Evolutionary conservation across 2,797 vertebrate genomes (phyloP).

Genomic region (Geotrypetes seraphini): DNA sequence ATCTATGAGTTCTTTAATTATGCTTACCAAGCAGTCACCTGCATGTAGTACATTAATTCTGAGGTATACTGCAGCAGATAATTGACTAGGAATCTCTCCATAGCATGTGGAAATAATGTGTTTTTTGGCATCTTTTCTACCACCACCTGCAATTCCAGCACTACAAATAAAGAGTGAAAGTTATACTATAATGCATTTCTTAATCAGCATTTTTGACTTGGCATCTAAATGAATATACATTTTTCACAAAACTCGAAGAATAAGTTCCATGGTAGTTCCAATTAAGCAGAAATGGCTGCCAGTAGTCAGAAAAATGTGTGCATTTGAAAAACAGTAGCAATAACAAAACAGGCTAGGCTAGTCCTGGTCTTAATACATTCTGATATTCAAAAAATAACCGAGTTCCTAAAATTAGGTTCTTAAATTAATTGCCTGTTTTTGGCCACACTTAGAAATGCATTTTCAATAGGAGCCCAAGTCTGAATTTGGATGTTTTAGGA

Average conservation of each 20-base stretch:
- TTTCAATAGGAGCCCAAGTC: too few species aligned
- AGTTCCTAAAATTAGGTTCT: too few species aligned
- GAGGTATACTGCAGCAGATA: slow-evolving; percentile 24
- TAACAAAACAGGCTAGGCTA: neutral
- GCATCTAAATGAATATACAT: neutral
- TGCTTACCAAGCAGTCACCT: slow-evolving; percentile 28
- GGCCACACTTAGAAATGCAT: too few species aligned
- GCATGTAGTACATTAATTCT: slow-evolving; percentile 23
- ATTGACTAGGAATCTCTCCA: slow-evolving; percentile 17
- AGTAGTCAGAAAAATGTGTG: too few species aligned
- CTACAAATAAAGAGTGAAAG: neutral
- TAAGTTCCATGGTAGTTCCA: neutral
- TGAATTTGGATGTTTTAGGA: too few species aligned
- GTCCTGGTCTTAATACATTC: neutral
- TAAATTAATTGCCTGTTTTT: too few species aligned
- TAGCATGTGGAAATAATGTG: neutral
- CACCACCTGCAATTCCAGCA: neutral
- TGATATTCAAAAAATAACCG: too few species aligned
- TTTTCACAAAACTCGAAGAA: neutral
- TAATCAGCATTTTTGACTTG: neutral
- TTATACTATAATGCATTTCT: neutral
- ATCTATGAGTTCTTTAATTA: neutral
- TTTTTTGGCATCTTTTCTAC: neutral
- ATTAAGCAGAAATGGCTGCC: neutral
- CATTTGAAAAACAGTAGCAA: neutral